A percentile compares a stretch with the other conserved stretches of the same genome.
Evolutionary conservation across 2,113 vertebrate genomes (phyloP).

Genomic region (Cynocephalus volans): DNA sequence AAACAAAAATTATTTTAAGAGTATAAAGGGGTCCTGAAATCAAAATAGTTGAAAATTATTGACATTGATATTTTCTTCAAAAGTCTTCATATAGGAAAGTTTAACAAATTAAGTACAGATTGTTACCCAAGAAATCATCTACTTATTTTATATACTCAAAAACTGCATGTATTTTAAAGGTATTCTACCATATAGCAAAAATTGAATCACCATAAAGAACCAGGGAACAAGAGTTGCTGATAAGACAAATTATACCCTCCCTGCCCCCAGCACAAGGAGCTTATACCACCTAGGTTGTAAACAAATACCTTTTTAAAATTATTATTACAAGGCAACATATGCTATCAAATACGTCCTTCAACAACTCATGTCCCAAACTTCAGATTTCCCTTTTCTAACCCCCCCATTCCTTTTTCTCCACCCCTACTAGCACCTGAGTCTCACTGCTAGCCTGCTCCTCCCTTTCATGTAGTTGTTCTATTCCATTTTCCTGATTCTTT

Average conservation of each 20-base stretch:
- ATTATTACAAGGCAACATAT: neutral
- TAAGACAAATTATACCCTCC: neutral
- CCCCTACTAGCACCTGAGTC: neutral
- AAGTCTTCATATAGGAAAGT: constrained; percentile 34
- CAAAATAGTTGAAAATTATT: constrained; percentile 41
- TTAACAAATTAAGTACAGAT: constrained; percentile 57
- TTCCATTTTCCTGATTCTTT: constrained; percentile 49
- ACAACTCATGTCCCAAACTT: constrained; percentile 26
- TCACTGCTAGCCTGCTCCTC: neutral
- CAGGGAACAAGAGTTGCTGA: neutral
- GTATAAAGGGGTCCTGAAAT: neutral
- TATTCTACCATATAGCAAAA: constrained; percentile 41
- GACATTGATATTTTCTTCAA: constrained; percentile 28
- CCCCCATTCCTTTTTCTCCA: neutral
- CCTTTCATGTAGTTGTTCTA: constrained; percentile 33
- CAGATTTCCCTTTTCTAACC: neutral
- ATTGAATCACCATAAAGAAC: constrained; percentile 44
- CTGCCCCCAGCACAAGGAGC: neutral
- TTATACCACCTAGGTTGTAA: constrained; percentile 2
- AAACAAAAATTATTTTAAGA: constrained; percentile 64
- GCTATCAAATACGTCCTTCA: constrained; percentile 46
- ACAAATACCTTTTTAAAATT: neutral
- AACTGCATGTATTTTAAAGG: constrained; percentile 25
- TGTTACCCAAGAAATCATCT: constrained; percentile 45
- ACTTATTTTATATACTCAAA: constrained; percentile 48